Evolutionary conservation across 1,140 invertebrate species (phyloP).

Genomic region (Drosophila seguyi): DNA sequence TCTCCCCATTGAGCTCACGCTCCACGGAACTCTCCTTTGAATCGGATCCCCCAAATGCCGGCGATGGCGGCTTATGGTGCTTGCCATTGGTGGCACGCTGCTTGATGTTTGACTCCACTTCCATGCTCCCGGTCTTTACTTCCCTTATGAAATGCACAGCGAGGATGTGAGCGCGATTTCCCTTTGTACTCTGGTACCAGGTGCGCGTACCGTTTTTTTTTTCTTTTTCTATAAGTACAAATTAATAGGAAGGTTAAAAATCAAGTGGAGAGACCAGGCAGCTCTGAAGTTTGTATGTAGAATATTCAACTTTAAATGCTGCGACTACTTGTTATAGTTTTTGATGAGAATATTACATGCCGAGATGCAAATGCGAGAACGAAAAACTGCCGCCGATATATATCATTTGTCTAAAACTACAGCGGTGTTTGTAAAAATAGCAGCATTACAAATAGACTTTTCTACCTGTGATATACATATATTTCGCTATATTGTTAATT

Average conservation of each 20-base stretch:
- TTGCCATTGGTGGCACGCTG: constrained; percentile 54
- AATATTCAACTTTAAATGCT: neutral
- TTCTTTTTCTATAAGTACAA: constrained; percentile 19
- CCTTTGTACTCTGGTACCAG: constrained; percentile 69
- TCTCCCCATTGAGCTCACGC: constrained; percentile 80
- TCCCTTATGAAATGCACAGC: constrained; percentile 29
- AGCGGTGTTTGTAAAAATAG: too few relatives aligned
- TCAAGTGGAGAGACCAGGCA: neutral
- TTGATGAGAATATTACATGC: too few relatives aligned
- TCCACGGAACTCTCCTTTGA: constrained; percentile 84
- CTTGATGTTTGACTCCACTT: constrained; percentile 65
- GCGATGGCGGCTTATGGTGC: neutral
- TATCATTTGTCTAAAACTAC: neutral
- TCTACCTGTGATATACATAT: too few relatives aligned
- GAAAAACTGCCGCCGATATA: neutral
- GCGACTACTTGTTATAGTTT: neutral
- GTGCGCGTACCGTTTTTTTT: constrained; percentile 66
- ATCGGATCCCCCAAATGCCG: constrained; percentile 46
- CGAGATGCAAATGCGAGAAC: neutral
- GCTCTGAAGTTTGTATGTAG: neutral
- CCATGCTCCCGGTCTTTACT: constrained; percentile 49
- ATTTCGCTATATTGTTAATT: too few relatives aligned
- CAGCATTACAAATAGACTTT: too few relatives aligned
- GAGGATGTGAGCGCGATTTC: constrained; percentile 6
- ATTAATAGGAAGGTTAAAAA: neutral